These are phyloP conservation scores for Sminthurinus signatus DNA, from an alignment of 1,140 invertebrate genomes.

Conservation along the genomic window DNA sequence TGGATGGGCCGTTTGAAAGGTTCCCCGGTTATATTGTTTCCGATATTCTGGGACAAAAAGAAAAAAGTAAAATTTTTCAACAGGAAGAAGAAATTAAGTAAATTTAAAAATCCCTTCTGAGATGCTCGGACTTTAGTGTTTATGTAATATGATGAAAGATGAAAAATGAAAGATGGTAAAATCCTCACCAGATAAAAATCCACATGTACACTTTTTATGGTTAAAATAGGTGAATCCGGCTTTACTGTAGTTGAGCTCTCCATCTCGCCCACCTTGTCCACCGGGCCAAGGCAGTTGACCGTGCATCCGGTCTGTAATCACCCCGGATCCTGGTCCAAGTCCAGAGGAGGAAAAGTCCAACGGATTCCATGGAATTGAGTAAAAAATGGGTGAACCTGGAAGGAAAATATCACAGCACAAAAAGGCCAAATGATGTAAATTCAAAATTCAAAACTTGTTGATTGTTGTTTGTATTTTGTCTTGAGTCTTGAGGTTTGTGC, in stretches of 20 bases:
- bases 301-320: neutral
- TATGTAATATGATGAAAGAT: too few relatives aligned
- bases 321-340: neutral
- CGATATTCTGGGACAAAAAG: neutral
- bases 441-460: too few relatives aligned
- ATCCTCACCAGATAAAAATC: neutral
- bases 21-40: neutral
- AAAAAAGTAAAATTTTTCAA: neutral
- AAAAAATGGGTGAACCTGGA: neutral
- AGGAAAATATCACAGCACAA: too few relatives aligned
- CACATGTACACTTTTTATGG: neutral
- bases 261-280: neutral
- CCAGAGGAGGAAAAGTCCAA: neutral
- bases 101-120: neutral
- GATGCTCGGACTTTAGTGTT: neutral
- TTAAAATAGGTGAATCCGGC: constrained; percentile 3
- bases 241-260: neutral
- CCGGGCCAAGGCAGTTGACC: neutral
- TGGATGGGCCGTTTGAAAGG: neutral
- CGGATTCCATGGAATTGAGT: neutral
- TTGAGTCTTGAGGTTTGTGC: too few relatives aligned
- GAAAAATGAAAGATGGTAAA: neutral
- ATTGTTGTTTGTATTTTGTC: too few relatives aligned
- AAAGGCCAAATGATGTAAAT: too few relatives aligned
- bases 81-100: neutral